Evolutionary conservation across 2,113 vertebrate species (phyloP).

Genomic region (Eira barbara): DNA sequence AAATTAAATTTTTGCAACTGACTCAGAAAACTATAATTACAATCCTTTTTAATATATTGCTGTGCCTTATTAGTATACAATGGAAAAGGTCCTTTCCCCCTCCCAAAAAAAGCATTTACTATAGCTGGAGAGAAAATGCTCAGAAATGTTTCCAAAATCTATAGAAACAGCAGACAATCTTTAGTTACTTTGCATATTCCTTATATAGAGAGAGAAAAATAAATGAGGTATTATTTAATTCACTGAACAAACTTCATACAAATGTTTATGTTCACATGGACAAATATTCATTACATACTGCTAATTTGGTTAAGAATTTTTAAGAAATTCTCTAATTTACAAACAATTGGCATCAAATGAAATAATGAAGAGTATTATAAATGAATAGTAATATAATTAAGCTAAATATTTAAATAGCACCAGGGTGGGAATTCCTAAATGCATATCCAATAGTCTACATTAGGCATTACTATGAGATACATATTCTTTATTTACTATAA

Average conservation of each 20-base stretch:
- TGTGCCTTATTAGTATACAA: neutral
- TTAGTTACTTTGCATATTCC: neutral
- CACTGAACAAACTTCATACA: neutral
- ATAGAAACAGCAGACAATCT: neutral
- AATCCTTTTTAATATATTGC: neutral
- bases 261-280: no score
- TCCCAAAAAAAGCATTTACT: neutral
- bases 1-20: neutral
- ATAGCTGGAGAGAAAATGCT: neutral
- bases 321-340: neutral
- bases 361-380: neutral
- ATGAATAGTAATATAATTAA: neutral
- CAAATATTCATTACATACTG: neutral
- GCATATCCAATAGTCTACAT: neutral
- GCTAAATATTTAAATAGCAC: neutral
- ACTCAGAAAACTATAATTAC: neutral
- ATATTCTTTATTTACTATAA: neutral
- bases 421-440: neutral
- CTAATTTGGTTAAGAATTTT: neutral
- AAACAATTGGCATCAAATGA: neutral
- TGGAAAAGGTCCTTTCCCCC: neutral
- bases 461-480: neutral
- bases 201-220: neutral
- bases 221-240: neutral
- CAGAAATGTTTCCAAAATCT: neutral